Evolutionary conservation across 2,888 invertebrate species (phyloP).

Genomic region (Poecilobothrus nobilitatus): DNA sequence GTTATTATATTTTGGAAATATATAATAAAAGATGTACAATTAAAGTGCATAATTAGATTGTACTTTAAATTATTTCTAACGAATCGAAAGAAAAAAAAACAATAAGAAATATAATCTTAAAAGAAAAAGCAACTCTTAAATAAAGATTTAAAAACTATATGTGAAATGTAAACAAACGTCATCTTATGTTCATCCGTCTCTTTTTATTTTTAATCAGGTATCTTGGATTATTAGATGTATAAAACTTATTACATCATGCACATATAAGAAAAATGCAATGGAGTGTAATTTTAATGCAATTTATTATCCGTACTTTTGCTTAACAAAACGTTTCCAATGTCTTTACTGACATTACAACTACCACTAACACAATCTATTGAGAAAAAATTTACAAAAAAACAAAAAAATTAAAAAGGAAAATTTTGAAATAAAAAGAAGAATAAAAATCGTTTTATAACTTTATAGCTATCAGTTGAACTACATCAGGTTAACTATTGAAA

Average conservation of each 20-base stretch:
- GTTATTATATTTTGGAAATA: too few species aligned
- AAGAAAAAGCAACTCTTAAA: too few species aligned
- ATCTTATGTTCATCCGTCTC: too few species aligned
- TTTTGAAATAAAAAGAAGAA: not conserved
- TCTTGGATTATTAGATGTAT: too few species aligned
- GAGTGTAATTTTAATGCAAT: constrained; percentile 1
- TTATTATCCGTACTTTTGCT: not conserved
- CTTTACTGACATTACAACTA: not conserved
- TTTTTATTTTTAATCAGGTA: too few species aligned
- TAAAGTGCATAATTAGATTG: too few species aligned
- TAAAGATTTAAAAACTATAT: too few species aligned
- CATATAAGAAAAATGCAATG: not conserved
- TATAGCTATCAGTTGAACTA: not conserved
- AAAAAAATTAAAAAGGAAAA: not conserved
- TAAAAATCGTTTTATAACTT: not conserved
- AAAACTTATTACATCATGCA: not conserved
- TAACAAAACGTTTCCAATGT: not conserved
- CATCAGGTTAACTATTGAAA: not conserved
- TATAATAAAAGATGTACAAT: too few species aligned
- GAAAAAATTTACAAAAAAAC: not conserved
- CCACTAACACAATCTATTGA: not conserved
- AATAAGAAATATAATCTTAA: too few species aligned
- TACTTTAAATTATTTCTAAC: too few species aligned
- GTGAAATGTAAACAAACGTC: too few species aligned
- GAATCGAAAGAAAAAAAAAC: too few species aligned